Conservation (phyloP, 35 echinoderm and acorn worm genomes). For the Hemicentrotus pulcherrimus region DNA sequence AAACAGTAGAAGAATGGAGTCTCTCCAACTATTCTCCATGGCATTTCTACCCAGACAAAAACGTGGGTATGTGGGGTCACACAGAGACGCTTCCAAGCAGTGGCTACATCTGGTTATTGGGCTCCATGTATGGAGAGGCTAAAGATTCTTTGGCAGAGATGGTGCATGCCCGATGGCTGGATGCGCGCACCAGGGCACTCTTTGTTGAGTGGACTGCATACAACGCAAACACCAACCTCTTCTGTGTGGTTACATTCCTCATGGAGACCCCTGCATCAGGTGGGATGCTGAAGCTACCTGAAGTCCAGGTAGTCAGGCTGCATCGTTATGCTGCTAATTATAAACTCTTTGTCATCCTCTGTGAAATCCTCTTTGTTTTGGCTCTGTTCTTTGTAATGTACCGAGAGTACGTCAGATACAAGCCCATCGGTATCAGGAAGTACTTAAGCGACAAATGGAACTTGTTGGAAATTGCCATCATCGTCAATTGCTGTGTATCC, state of each 20-base stretch:
- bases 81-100: conserved; percentile 59
- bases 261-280: conserved; percentile 78
- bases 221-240: conserved; percentile 93
- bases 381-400: conserved; percentile 54
- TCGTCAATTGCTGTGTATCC: conserved; percentile 51
- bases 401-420: conserved; percentile 38
- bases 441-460: conserved; percentile 80
- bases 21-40: conserved; percentile 47
- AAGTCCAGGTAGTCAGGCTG: conserved; percentile 70
- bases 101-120: conserved; percentile 72
- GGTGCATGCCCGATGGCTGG: conserved; percentile 65
- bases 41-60: conserved; percentile 50
- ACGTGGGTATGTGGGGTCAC: conserved; percentile 54
- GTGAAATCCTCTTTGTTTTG: conserved; percentile 68
- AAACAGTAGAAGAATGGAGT: neutral
- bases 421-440: neutral
- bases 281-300: conserved; percentile 68
- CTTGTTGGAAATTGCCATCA: conserved; percentile 76
- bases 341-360: conserved; percentile 68
- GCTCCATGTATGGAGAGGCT: conserved; percentile 36
- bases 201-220: conserved; percentile 91
- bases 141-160: conserved; percentile 40
- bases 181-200: conserved; percentile 74
- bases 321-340: conserved; percentile 67
- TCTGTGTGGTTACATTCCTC: conserved; percentile 76